phyloP scores from a whole-genome alignment of 2,888 invertebrate genomes.

The Lysandra coridon region DNA sequence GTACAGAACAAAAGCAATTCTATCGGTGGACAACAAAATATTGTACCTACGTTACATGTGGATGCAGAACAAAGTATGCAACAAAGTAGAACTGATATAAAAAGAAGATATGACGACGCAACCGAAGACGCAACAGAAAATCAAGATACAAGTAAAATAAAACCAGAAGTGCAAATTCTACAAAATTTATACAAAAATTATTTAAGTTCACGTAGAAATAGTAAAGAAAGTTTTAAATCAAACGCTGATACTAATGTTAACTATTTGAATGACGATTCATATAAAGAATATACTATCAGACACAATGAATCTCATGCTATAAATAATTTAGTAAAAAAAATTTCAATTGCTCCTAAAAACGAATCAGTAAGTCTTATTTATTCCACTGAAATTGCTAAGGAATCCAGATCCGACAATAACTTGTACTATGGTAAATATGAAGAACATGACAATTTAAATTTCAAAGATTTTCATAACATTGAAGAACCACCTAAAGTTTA shows the following conservation, averaged over 20 bases:
- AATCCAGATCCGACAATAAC: background rate
- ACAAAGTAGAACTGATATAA: background rate
- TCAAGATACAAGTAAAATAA: background rate
- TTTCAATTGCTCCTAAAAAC: background rate
- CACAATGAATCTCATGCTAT: background rate
- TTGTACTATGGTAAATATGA: background rate
- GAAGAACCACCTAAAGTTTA: background rate
- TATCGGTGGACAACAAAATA: background rate
- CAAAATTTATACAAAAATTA: background rate
- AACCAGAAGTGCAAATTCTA: background rate
- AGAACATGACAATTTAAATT: background rate
- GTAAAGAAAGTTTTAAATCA: background rate
- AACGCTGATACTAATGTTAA: background rate
- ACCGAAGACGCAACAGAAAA: background rate
- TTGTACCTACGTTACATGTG: background rate
- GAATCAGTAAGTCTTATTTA: background rate
- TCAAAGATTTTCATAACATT: background rate
- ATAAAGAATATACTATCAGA: background rate
- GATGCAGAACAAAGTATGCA: background rate
- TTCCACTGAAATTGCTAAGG: background rate
- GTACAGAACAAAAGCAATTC: background rate
- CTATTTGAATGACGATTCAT: background rate
- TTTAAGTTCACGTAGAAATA: background rate
- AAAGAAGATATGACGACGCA: background rate
- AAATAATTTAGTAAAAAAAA: background rate